A percentile compares a stretch with the other conserved stretches of the same genome.
These are phyloP conservation scores for Oxystoma pomonae DNA, from an alignment of 2,888 invertebrate species.

Conservation along the genomic window DNA sequence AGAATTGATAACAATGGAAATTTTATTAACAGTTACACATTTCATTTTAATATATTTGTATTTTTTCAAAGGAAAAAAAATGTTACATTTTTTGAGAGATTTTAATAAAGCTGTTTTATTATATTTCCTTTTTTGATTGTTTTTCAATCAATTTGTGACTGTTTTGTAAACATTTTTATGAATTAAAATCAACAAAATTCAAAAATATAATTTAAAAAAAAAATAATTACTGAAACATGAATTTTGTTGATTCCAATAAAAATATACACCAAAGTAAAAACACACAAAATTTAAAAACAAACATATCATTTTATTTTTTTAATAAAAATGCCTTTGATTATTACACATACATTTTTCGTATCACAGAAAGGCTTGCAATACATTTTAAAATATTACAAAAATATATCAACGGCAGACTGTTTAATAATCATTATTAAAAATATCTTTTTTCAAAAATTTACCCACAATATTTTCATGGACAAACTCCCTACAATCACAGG, in stretches of 20 bases:
- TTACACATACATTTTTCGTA: slow-evolving; percentile 31
- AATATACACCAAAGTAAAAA: no score
- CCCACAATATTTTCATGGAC: slow-evolving; percentile 15
- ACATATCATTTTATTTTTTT: background rate
- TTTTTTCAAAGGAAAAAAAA: no score
- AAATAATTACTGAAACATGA: no score
- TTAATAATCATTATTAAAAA: background rate
- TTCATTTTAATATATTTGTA: no score
- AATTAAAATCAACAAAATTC: background rate
- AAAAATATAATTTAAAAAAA: background rate
- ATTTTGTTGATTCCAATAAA: no score
- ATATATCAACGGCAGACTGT: background rate
- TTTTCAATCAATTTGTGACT: background rate
- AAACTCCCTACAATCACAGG: slow-evolving; percentile 29
- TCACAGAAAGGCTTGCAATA: slow-evolving; percentile 47
- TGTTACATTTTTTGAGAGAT: no score
- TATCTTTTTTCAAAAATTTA: background rate
- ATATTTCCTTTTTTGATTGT: no score
- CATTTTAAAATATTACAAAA: slow-evolving; percentile 23
- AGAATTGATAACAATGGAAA: no score
- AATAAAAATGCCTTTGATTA: slow-evolving; percentile 10
- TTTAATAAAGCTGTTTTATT: no score
- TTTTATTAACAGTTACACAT: no score
- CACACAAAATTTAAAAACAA: background rate
- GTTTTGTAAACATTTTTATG: background rate